Evolutionary conservation across 2,888 invertebrate genomes (phyloP).

Genomic region (Xestoiulus laeticollis): DNA sequence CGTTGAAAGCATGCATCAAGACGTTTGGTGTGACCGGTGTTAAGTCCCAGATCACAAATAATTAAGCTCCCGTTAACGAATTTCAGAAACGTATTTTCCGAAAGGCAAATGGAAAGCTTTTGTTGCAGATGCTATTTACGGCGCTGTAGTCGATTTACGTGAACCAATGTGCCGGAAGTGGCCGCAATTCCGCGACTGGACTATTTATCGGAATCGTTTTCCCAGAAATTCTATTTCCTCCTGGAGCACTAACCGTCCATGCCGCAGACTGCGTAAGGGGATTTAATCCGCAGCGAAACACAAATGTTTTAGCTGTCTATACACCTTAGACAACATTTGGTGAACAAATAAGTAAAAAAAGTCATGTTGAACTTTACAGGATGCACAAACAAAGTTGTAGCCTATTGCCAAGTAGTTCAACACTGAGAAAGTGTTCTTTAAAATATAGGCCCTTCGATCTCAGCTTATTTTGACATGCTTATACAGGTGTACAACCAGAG

Average conservation of each 20-base stretch:
- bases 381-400: no score
- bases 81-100: neutral
- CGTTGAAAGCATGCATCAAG: neutral
- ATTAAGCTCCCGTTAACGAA: neutral
- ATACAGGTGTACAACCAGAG: no score
- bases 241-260: neutral
- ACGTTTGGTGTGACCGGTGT: neutral
- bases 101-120: neutral
- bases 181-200: neutral
- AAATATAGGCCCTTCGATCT: no score
- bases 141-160: neutral
- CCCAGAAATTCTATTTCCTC: neutral
- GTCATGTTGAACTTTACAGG: neutral
- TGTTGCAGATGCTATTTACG: slow-evolving; percentile 1
- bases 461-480: no score
- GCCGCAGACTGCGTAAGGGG: neutral
- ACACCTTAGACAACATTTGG: neutral
- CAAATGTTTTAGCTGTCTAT: neutral
- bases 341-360: neutral
- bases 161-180: neutral
- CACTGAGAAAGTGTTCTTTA: no score
- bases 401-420: no score
- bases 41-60: neutral
- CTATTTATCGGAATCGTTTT: slow-evolving; percentile 23
- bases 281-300: neutral